Conservation (phyloP, 2,113 vertebrate species). For the Hippoglossus stenolepis region DNA sequence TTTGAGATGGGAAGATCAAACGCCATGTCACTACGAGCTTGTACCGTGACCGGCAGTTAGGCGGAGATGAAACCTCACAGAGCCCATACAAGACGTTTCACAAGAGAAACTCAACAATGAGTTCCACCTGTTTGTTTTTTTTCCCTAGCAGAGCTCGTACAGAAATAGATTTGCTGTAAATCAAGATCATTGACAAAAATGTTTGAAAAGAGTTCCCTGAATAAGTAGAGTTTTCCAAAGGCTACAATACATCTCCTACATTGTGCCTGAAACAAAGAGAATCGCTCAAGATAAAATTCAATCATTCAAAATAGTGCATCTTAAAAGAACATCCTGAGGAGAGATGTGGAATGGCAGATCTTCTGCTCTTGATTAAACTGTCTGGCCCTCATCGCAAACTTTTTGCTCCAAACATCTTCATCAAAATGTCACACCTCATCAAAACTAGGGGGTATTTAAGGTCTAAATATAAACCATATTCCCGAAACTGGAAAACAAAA, state of each 20-base stretch:
- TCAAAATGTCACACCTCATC: too few species aligned
- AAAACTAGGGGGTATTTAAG: too few species aligned
- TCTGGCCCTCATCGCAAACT: too few species aligned
- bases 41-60: slow-evolving; percentile 51
- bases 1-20: slow-evolving; percentile 71
- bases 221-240: slow-evolving; percentile 16
- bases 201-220: slow-evolving; percentile 26
- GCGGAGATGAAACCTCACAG: slow-evolving; percentile 33
- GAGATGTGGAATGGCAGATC: too few species aligned
- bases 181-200: slow-evolving; percentile 38
- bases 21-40: slow-evolving; percentile 64
- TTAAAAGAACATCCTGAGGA: too few species aligned
- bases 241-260: not conserved
- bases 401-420: too few species aligned
- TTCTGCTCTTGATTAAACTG: too few species aligned
- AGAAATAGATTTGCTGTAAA: slow-evolving; percentile 42
- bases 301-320: too few species aligned
- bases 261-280: too few species aligned
- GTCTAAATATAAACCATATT: too few species aligned
- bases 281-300: too few species aligned
- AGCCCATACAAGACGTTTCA: slow-evolving; percentile 17
- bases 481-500: too few species aligned
- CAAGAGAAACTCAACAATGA: slow-evolving; percentile 20
- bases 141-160: not conserved
- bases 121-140: not conserved